phyloP scores from a whole-genome alignment of 2,888 invertebrate species.

The Latrodectus elegans region DNA sequence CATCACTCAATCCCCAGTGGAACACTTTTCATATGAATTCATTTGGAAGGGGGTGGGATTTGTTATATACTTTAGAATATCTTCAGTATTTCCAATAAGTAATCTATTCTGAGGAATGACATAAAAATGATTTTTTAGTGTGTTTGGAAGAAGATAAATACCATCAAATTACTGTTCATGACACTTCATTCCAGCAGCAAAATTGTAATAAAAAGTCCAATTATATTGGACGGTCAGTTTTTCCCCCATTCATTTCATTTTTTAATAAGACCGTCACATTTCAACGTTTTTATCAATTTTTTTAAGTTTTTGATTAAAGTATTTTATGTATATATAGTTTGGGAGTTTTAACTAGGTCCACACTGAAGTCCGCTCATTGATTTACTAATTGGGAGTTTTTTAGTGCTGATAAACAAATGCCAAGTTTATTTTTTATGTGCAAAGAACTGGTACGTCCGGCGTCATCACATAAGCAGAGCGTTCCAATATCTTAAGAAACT shows the following conservation, averaged over 20 bases:
- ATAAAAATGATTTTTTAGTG: conserved; percentile 28
- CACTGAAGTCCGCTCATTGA: conserved; percentile 68
- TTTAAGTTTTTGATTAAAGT: conserved; percentile 43
- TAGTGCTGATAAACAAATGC: conserved; percentile 63
- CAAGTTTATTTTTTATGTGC: conserved; percentile 40
- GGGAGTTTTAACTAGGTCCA: conserved; percentile 69
- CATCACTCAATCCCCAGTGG: conserved; percentile 55
- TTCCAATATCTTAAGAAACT: conserved; percentile 17
- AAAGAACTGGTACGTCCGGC: conserved; percentile 49
- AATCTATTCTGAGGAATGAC: conserved; percentile 33
- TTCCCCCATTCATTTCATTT: conserved; percentile 50
- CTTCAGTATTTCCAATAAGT: conserved; percentile 26
- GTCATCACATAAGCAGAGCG: conserved; percentile 16
- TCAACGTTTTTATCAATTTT: conserved; percentile 60
- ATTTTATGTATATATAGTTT: conserved; percentile 47
- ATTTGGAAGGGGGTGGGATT: conserved; percentile 18
- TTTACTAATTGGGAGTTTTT: conserved; percentile 60
- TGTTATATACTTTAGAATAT: conserved; percentile 3
- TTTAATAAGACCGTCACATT: conserved; percentile 50
- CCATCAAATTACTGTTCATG: conserved; percentile 34
- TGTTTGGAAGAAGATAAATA: conserved; percentile 28
- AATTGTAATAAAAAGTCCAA: conserved; percentile 68
- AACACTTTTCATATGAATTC: conserved; percentile 42
- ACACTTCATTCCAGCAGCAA: conserved; percentile 59
- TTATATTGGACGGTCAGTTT: conserved; percentile 63